Percentiles rank a stretch among this genome's conserved stretches.
Conservation (phyloP, 2,888 invertebrate species). For the Nomada hirtipes region DNA sequence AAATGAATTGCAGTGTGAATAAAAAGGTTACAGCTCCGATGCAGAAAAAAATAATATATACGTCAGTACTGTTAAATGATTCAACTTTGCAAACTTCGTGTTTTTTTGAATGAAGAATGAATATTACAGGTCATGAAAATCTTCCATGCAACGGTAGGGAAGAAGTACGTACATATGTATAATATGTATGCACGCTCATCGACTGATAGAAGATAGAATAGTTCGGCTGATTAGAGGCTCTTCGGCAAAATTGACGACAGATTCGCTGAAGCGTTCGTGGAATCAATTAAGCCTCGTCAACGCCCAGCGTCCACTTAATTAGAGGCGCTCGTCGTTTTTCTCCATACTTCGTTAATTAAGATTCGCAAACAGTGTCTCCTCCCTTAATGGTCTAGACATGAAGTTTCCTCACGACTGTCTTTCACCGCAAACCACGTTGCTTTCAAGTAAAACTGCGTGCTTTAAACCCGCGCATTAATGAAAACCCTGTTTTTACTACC, state of each 20-base stretch:
- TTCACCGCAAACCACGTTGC: neutral
- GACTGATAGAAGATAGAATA: neutral
- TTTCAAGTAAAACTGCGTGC: neutral
- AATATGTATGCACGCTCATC: neutral
- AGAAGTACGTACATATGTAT: neutral
- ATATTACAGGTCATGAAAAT: neutral
- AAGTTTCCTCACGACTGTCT: neutral
- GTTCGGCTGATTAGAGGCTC: neutral
- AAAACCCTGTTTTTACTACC: neutral
- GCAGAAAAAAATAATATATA: too few species aligned
- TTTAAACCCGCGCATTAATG: neutral
- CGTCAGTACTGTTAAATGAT: too few species aligned
- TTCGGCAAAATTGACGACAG: slow-evolving; percentile 12
- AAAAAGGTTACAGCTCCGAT: too few species aligned
- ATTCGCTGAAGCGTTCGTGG: slow-evolving; percentile 17
- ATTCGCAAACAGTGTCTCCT: slow-evolving; percentile 22
- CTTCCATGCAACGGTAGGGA: neutral
- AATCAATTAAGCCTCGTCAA: slow-evolving; percentile 33
- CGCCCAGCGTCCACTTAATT: slow-evolving; percentile 26
- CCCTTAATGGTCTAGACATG: neutral
- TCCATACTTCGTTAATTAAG: slow-evolving; percentile 25
- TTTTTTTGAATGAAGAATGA: too few species aligned
- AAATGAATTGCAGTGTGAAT: too few species aligned
- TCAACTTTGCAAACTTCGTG: too few species aligned
- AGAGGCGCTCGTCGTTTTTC: slow-evolving; percentile 12